Percentiles rank a stretch among this genome's conserved stretches.
phyloP scores from a whole-genome alignment of 2,797 vertebrate genomes.

The Mus caroli region DNA sequence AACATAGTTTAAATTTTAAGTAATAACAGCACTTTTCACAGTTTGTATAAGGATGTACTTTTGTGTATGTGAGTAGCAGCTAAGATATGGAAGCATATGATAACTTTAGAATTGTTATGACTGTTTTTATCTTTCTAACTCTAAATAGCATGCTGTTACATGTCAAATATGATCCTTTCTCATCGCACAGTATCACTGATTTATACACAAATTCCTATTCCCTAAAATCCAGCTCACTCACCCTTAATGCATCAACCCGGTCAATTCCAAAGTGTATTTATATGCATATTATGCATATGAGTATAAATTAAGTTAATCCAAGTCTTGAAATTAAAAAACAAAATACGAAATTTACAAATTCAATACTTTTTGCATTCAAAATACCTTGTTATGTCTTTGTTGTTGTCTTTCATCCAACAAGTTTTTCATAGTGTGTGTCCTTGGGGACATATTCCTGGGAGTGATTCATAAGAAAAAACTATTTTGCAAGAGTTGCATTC shows the following conservation, averaged over 20 bases:
- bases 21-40: neutral
- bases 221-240: neutral
- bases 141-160: neutral
- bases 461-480: conserved; percentile 25
- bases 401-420: neutral
- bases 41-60: neutral
- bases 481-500: conserved; percentile 44
- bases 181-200: neutral
- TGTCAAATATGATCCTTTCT: conserved; percentile 24
- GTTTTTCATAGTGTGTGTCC: neutral
- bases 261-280: neutral
- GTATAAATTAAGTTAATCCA: conserved; percentile 3
- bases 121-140: neutral
- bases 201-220: neutral
- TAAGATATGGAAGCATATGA: neutral
- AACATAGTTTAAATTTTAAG: conserved; percentile 1
- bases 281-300: neutral
- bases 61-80: neutral
- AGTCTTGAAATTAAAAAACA: neutral
- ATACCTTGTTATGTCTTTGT: neutral
- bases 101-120: conserved; percentile 16
- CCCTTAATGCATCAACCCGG: too few relatives aligned
- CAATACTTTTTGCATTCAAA: conserved; percentile 5
- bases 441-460: neutral
- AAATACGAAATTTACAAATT: conserved; percentile 4